A percentile compares a stretch with the other conserved stretches of the same genome.
phyloP scores from a whole-genome alignment of 2,797 vertebrate genomes.

The Aldrovandia affinis region DNA sequence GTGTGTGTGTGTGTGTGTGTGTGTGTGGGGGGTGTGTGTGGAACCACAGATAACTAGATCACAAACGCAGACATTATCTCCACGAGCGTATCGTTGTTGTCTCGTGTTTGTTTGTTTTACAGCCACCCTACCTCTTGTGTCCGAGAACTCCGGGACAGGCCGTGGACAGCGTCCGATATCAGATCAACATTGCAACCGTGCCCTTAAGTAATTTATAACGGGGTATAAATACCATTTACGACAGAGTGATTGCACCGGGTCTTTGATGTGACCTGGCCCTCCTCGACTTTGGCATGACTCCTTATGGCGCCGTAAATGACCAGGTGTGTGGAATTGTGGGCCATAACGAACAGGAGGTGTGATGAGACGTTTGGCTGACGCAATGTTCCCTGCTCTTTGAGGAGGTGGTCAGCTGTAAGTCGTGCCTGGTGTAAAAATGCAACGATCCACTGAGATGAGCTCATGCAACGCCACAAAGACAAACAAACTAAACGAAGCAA shows the following conservation, averaged over 20 bases:
- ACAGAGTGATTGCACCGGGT: neutral
- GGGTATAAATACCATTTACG: neutral
- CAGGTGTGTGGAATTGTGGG: neutral
- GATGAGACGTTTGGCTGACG: neutral
- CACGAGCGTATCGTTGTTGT: neutral
- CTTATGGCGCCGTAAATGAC: neutral
- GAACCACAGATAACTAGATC: conserved; percentile 4
- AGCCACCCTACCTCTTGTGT: neutral
- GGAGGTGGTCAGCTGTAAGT: neutral
- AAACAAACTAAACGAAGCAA: neutral
- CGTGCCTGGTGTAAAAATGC: neutral
- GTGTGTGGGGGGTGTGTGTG: neutral
- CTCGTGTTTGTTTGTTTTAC: too few relatives aligned
- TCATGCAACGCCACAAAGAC: conserved; percentile 13
- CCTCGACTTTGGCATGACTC: neutral
- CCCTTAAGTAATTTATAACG: conserved; percentile 10
- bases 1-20: neutral
- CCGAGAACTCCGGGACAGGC: neutral
- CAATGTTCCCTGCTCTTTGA: neutral
- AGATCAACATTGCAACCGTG: neutral
- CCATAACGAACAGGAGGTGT: neutral
- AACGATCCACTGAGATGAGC: neutral
- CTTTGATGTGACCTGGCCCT: conserved; percentile 1
- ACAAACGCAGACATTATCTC: neutral
- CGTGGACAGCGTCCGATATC: neutral